phyloP scores from a whole-genome alignment of 2,888 invertebrate species.

The Anorthoa munda region DNA sequence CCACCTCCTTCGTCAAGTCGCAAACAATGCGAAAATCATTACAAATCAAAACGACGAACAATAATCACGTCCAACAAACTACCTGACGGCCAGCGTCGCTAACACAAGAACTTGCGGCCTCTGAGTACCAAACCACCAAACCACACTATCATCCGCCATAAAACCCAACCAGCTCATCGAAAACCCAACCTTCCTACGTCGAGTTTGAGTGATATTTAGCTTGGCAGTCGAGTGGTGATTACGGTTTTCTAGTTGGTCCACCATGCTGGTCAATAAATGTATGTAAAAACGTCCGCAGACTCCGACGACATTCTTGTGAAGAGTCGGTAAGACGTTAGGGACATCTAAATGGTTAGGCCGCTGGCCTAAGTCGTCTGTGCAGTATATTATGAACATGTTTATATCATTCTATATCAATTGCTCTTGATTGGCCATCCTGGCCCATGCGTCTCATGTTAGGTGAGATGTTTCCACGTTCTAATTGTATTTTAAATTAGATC shows the following conservation, averaged over 20 bases:
- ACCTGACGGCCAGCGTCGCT: constrained; percentile 62
- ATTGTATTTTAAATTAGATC: constrained; percentile 41
- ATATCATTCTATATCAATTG: constrained; percentile 45
- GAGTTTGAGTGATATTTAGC: constrained; percentile 26
- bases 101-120: constrained; percentile 67
- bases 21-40: constrained; percentile 67
- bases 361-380: constrained; percentile 45
- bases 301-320: constrained; percentile 83
- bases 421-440: constrained; percentile 17
- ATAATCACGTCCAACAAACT: constrained; percentile 67
- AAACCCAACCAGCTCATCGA: background rate
- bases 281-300: constrained; percentile 87
- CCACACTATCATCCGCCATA: constrained; percentile 14
- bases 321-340: constrained; percentile 78
- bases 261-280: constrained; percentile 82
- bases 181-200: constrained; percentile 41
- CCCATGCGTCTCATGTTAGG: constrained; percentile 27
- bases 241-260: constrained; percentile 14
- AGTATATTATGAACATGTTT: constrained; percentile 56
- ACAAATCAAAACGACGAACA: constrained; percentile 65
- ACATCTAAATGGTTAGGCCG: constrained; percentile 80
- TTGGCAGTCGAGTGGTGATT: constrained; percentile 43
- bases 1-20: constrained; percentile 12
- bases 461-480: constrained; percentile 56
- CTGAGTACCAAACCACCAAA: constrained; percentile 64